Percentiles rank a stretch among this genome's conserved stretches.
Conservation (phyloP, 2,888 invertebrate species). For the Drosophila percnosoma region DNA sequence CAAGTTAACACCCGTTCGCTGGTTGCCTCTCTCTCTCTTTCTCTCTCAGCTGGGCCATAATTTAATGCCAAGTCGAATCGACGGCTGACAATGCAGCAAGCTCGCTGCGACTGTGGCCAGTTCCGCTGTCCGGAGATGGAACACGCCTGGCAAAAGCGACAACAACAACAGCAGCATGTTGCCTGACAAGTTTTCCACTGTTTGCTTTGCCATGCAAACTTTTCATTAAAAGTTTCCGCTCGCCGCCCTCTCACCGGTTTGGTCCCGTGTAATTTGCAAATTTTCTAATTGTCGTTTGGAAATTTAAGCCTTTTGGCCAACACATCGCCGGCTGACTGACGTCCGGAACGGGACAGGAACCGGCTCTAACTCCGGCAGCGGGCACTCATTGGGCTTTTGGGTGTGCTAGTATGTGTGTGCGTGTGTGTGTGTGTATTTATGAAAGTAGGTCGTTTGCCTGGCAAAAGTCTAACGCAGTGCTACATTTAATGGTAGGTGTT, state of each 20-base stretch:
- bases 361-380: slow-evolving; percentile 22
- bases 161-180: slow-evolving; percentile 25
- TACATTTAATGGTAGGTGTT: slow-evolving; percentile 73
- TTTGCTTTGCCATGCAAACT: slow-evolving; percentile 58
- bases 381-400: slow-evolving; percentile 9
- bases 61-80: slow-evolving; percentile 53
- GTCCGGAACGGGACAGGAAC: slow-evolving; percentile 59
- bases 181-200: slow-evolving; percentile 56
- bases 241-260: slow-evolving; percentile 21
- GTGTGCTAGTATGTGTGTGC: slow-evolving; percentile 6
- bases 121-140: slow-evolving; percentile 18
- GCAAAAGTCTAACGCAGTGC: slow-evolving; percentile 40
- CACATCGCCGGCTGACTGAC: slow-evolving; percentile 61
- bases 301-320: slow-evolving; percentile 73
- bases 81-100: slow-evolving; percentile 42
- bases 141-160: slow-evolving; percentile 27
- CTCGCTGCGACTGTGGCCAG: slow-evolving; percentile 16
- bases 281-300: slow-evolving; percentile 81
- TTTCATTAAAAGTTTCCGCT: slow-evolving; percentile 68
- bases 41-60: slow-evolving; percentile 39
- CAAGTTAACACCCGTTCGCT: slow-evolving; percentile 80
- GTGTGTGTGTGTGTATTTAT: slow-evolving; percentile 11
- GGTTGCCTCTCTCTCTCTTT: slow-evolving; percentile 3
- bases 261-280: slow-evolving; percentile 72
- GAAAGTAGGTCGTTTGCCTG: slow-evolving; percentile 61